Conservation (phyloP, 2,888 invertebrate genomes). For the Protodeltote pygarga region DNA sequence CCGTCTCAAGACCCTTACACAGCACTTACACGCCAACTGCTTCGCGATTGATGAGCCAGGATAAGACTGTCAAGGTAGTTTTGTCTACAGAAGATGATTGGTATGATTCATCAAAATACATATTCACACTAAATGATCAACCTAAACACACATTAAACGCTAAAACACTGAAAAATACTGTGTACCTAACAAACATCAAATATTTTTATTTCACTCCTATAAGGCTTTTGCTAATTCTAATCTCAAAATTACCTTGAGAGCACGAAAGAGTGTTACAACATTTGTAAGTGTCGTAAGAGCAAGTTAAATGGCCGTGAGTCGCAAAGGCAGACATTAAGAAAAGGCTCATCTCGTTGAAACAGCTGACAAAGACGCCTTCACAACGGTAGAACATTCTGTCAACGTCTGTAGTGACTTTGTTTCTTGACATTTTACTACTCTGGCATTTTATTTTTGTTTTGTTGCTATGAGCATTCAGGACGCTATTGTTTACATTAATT, state of each 20-base stretch:
- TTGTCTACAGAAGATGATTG: conserved; percentile 23
- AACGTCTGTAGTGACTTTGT: conserved; percentile 44
- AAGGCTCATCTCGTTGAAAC: conserved; percentile 54
- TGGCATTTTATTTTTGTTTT: conserved; percentile 29
- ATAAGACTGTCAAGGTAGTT: conserved; percentile 31
- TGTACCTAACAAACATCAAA: conserved; percentile 30
- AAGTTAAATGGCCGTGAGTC: conserved; percentile 56
- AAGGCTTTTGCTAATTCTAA: conserved; percentile 34
- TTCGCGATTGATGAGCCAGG: conserved; percentile 40
- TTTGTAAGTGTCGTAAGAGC: conserved; percentile 49
- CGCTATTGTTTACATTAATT: conserved; percentile 22
- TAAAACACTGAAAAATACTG: conserved; percentile 29
- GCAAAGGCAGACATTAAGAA: conserved; percentile 52
- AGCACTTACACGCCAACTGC: conserved; percentile 78
- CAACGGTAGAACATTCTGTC: conserved; percentile 36
- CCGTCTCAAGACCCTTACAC: conserved; percentile 74
- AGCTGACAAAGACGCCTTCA: conserved; percentile 45
- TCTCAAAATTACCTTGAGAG: conserved; percentile 39
- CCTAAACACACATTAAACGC: conserved; percentile 28
- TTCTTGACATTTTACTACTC: conserved; percentile 27
- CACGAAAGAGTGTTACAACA: conserved; percentile 42
- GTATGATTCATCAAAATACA: conserved; percentile 31
- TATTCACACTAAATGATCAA: conserved; percentile 41
- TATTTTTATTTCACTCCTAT: conserved; percentile 23
- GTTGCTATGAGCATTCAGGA: conserved; percentile 29